These are phyloP conservation scores for Botrylloides violaceus DNA, from an alignment of 23 tunicate species.

Conservation along the genomic window DNA sequence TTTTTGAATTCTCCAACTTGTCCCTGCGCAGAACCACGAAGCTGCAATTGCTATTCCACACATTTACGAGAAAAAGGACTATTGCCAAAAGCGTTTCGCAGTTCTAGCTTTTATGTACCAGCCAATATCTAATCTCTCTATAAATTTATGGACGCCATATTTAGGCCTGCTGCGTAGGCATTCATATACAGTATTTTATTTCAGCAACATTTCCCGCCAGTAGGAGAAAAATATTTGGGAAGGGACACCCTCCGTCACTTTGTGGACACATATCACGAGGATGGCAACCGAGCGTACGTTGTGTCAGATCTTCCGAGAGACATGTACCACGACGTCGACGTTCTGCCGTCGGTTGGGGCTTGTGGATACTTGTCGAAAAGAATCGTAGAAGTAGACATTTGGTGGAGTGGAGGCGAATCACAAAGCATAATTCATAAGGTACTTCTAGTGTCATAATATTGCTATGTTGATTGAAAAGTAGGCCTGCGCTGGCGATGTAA, in stretches of 20 bases:
- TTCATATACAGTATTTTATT: not conserved
- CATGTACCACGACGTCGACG: conserved; percentile 60
- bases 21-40: too few relatives aligned
- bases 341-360: conserved; percentile 70
- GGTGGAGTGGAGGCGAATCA: conserved; percentile 92
- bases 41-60: too few relatives aligned
- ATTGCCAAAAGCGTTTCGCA: too few relatives aligned
- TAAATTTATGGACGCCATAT: too few relatives aligned
- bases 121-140: too few relatives aligned
- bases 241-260: conserved; percentile 67
- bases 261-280: conserved; percentile 40
- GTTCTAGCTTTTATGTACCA: too few relatives aligned
- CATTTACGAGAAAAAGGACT: too few relatives aligned
- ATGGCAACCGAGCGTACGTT: conserved; percentile 26
- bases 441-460: not conserved
- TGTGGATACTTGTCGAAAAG: conserved; percentile 64
- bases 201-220: conserved; percentile 42
- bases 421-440: conserved; percentile 69
- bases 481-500: not conserved
- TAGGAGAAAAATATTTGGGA: conserved; percentile 74
- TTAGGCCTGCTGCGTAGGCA: too few relatives aligned
- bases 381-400: conserved; percentile 73
- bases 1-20: too few relatives aligned
- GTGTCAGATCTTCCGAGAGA: conserved; percentile 66
- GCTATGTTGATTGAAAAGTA: not conserved